Conservation (phyloP, 2,113 vertebrate species). For the Budorcas taxicolor region DNA sequence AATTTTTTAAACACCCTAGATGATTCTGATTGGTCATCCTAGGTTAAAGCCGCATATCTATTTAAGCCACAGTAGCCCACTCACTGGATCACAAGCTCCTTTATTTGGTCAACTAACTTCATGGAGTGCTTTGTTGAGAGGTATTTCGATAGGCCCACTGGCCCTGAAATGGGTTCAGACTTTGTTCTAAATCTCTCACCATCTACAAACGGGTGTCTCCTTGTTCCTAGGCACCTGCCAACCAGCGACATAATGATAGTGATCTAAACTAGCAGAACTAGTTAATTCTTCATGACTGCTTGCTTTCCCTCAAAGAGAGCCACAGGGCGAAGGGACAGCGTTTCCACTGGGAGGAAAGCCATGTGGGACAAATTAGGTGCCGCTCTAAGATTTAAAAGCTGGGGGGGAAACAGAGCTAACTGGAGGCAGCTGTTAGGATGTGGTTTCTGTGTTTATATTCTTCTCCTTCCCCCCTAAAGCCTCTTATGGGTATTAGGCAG, state of each 20-base stretch:
- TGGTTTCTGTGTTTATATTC: slow-evolving; percentile 80
- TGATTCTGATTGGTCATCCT: not conserved
- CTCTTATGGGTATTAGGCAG: slow-evolving; percentile 64
- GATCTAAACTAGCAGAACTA: slow-evolving; percentile 76
- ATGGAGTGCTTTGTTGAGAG: not conserved
- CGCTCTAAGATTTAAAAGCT: slow-evolving; percentile 74
- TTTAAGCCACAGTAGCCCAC: not conserved
- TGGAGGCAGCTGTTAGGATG: slow-evolving; percentile 81
- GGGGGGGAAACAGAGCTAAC: slow-evolving; percentile 61
- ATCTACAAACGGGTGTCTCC: slow-evolving; percentile 24
- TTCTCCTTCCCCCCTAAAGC: slow-evolving; percentile 62
- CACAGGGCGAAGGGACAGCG: slow-evolving; percentile 68
- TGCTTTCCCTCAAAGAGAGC: slow-evolving; percentile 72
- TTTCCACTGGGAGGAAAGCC: slow-evolving; percentile 64
- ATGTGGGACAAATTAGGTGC: slow-evolving; percentile 88
- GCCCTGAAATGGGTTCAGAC: not conserved
- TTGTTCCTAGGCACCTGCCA: slow-evolving; percentile 63
- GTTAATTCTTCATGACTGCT: slow-evolving; percentile 77
- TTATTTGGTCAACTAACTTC: not conserved
- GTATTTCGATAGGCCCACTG: not conserved
- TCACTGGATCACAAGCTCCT: not conserved
- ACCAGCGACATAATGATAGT: slow-evolving; percentile 72
- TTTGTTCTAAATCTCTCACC: not conserved
- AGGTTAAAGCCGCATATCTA: not conserved
- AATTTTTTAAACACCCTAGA: not conserved